These are phyloP conservation scores for Caenorhabditis panamensis DNA, from an alignment of 2,888 invertebrate species.

Conservation along the genomic window DNA sequence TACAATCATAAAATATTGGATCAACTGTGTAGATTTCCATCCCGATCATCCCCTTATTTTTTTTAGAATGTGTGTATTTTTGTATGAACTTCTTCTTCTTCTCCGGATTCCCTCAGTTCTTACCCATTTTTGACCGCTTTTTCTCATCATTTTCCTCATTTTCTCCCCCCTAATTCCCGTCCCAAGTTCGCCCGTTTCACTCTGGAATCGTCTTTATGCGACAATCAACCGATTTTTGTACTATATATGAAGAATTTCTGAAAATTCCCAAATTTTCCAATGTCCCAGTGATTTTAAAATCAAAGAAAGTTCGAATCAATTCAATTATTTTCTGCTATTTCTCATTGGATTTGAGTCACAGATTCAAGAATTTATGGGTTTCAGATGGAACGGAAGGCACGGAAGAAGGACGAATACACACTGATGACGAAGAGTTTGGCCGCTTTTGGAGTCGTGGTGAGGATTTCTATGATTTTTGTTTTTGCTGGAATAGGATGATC, in stretches of 20 bases:
- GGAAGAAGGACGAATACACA: slow-evolving; percentile 30
- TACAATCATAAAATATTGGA: neutral
- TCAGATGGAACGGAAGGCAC: slow-evolving; percentile 41
- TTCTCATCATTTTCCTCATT: slow-evolving; percentile 19
- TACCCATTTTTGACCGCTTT: neutral
- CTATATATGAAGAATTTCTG: neutral
- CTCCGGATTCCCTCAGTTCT: neutral
- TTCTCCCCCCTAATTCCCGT: slow-evolving; percentile 3
- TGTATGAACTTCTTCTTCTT: neutral
- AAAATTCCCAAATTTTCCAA: neutral
- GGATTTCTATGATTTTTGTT: neutral
- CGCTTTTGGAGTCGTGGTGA: slow-evolving; percentile 30
- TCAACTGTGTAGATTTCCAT: neutral
- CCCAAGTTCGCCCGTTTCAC: neutral
- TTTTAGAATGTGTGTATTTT: neutral
- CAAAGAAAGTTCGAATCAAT: slow-evolving; percentile 2
- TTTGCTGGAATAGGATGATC: too few species aligned
- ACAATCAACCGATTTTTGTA: slow-evolving; percentile 15
- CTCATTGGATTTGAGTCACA: neutral
- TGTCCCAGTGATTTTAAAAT: neutral
- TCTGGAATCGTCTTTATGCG: too few species aligned
- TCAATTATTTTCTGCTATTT: slow-evolving; percentile 10
- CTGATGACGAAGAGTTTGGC: slow-evolving; percentile 29
- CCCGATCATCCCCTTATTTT: neutral
- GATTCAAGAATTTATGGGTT: neutral